phyloP scores from a whole-genome alignment of 1,140 invertebrate species.

The Parasteatoda tepidariorum region DNA sequence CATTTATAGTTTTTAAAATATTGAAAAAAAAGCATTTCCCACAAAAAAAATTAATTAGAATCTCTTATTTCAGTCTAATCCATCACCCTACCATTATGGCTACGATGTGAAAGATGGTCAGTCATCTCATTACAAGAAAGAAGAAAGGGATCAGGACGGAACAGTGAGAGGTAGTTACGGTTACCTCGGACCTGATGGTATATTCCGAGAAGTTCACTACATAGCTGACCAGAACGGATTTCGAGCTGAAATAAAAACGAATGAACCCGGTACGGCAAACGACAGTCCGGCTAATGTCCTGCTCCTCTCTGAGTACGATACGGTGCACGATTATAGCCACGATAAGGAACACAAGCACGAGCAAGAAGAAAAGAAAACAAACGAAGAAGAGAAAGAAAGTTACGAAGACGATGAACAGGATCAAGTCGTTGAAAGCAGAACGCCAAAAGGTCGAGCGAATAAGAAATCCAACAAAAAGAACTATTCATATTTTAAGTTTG shows the following conservation, averaged over 20 bases:
- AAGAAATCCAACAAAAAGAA: background rate
- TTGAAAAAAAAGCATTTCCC: too few relatives aligned
- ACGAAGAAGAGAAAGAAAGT: background rate
- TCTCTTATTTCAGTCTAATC: background rate
- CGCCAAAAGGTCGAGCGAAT: background rate
- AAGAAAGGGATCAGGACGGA: conserved; percentile 32
- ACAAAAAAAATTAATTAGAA: too few relatives aligned
- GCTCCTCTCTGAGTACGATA: background rate
- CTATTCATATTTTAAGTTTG: background rate
- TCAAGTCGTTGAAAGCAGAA: background rate
- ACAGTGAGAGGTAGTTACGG: conserved; percentile 39
- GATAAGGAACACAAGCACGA: background rate
- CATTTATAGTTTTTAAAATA: too few relatives aligned
- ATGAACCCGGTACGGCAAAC: conserved; percentile 34
- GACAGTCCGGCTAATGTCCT: background rate
- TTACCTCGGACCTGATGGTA: conserved; percentile 21
- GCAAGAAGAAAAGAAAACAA: background rate
- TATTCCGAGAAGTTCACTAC: conserved; percentile 40
- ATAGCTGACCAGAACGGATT: conserved; percentile 36
- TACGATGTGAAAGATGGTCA: conserved; percentile 37
- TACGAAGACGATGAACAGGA: background rate
- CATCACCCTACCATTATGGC: conserved; percentile 29
- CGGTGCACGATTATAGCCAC: background rate
- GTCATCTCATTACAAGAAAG: conserved; percentile 19
- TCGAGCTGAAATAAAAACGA: conserved; percentile 36